A percentile compares a stretch with the other conserved stretches of the same genome.
Evolutionary conservation across 2,797 vertebrate species (phyloP).

Genomic region (Anomalospiza imberbis): DNA sequence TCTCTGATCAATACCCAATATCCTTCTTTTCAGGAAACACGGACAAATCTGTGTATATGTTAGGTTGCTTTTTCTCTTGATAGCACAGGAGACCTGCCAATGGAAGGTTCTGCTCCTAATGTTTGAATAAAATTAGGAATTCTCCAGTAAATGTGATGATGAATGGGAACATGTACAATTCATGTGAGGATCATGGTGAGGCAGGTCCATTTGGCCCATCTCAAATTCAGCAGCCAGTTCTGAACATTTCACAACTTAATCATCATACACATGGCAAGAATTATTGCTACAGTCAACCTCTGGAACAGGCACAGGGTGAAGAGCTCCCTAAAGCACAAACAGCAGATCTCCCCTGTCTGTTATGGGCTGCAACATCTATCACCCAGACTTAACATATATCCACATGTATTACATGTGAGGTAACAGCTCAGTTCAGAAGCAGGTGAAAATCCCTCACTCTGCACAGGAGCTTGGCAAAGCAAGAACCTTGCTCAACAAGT

Average conservation of each 20-base stretch:
- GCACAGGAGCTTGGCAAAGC: not conserved
- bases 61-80: not conserved
- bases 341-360: not conserved
- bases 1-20: not conserved
- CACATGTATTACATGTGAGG: not conserved
- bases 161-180: rapidly evolving
- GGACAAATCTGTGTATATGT: not conserved
- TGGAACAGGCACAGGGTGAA: not conserved
- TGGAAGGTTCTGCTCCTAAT: not conserved
- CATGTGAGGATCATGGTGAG: not conserved
- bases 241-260: not conserved
- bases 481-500: not conserved
- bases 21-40: not conserved
- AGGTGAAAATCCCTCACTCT: not conserved
- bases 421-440: not conserved
- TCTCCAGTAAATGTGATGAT: not conserved
- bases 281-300: not conserved
- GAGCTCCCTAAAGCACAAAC: not conserved
- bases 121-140: not conserved
- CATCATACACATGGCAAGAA: not conserved
- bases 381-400: not conserved
- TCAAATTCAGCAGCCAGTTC: not conserved
- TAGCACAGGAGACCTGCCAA: not conserved
- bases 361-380: not conserved
- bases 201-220: not conserved